Base-by-base conservation (phyloP, 2,888 invertebrate species). In the Euclidia mi region DNA sequence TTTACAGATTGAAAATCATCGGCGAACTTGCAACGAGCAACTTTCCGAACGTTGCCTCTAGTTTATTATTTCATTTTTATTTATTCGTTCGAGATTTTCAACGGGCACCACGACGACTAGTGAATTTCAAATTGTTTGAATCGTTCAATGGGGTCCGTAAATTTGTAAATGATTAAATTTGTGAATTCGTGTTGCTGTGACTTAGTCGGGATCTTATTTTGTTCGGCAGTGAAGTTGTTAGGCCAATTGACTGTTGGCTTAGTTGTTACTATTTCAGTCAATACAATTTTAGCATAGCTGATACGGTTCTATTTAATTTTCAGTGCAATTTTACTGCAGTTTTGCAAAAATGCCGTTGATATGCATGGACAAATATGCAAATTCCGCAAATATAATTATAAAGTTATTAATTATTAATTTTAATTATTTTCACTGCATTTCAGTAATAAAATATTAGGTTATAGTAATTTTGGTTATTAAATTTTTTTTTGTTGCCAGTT, bases 21-120 rank as follows among this genome's bases (percentile, higher is more conserved):
- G 72, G 65, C 59, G 57, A 65, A 72, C 67, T 75, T 67, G 45
- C 41, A 35, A 53, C 74, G 65, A 56, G 52, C 60, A 67, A 71
- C 56, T 72, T 65, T 32, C 62, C 29, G 65, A 56, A 62, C 68
- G 58, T 57, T 62, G 55, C 63, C 42, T 45, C 56, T 50, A 71
- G 66, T 77, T 77, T 79, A 77, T 81, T 76, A 79, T 80, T 80
- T 77, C 66, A 78, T 74, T 69, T 76, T 68, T 79, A 78, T 80
- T 80, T 80, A 81, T 78, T 78, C 74, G 65, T 61, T 56, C 63
- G 46, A 60, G 64, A 74, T 71, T 75, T 69, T 50, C 69, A 45
- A 42, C 59, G 53, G 63, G 63, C 46, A 62, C 53, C 55, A 56
- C 55, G 67, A 65, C 60, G 63, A 49, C 58, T 48, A 40, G 59